phyloP scores from a whole-genome alignment of 2,113 vertebrate genomes.

The Gambusia affinis region DNA sequence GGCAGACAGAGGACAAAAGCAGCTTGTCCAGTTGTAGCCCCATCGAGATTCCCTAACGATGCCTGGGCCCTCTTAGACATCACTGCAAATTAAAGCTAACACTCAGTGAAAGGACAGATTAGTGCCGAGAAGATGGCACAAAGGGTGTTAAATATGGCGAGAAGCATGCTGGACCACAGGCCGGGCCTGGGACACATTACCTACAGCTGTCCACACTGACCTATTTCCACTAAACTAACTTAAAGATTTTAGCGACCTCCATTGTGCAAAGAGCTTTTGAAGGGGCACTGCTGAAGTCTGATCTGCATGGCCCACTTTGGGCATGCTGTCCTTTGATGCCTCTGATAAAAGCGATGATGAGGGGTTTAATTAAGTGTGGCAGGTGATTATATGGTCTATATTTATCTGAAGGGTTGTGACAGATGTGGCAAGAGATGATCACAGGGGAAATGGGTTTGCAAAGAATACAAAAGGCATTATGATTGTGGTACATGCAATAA shows the following conservation, averaged over 20 bases:
- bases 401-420: slow-evolving; percentile 83
- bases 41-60: slow-evolving; percentile 87
- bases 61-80: slow-evolving; percentile 88
- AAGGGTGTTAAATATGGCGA: slow-evolving; percentile 80
- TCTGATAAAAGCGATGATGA: slow-evolving; percentile 85
- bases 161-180: slow-evolving; percentile 81
- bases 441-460: slow-evolving; percentile 73
- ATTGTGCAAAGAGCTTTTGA: slow-evolving; percentile 73
- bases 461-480: slow-evolving; percentile 81
- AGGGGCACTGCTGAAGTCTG: slow-evolving; percentile 85
- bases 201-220: slow-evolving; percentile 83
- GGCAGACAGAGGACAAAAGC: slow-evolving; percentile 73
- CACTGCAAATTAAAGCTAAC: slow-evolving; percentile 90
- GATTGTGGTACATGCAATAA: background rate
- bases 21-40: slow-evolving; percentile 82
- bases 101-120: slow-evolving; percentile 94
- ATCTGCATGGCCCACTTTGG: slow-evolving; percentile 83
- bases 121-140: slow-evolving; percentile 82
- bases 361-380: slow-evolving; percentile 94
- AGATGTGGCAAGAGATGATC: slow-evolving; percentile 90
- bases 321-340: slow-evolving; percentile 75
- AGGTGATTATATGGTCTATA: slow-evolving; percentile 86
- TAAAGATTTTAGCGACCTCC: slow-evolving; percentile 84
- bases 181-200: slow-evolving; percentile 80
- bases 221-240: slow-evolving; percentile 84